A percentile compares a stretch with the other conserved stretches of the same genome.
These are phyloP conservation scores for Falcunculus frontatus DNA, from an alignment of 2,113 vertebrate genomes.

Conservation along the genomic window DNA sequence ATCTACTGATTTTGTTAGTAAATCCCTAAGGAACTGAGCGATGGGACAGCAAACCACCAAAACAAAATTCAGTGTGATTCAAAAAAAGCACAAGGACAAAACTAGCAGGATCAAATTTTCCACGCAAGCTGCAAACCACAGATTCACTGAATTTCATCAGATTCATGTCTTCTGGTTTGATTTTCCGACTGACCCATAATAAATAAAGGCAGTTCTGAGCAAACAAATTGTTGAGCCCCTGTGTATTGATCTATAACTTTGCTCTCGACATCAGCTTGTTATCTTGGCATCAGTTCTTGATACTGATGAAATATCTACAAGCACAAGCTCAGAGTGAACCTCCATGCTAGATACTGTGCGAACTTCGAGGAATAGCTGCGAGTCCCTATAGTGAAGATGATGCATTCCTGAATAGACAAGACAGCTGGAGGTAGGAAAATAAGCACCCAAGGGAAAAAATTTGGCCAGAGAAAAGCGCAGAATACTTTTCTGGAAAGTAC, in stretches of 20 bases:
- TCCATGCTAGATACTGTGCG: neutral
- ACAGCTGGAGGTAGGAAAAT: neutral
- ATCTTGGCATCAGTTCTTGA: neutral
- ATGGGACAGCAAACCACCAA: neutral
- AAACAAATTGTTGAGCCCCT: neutral
- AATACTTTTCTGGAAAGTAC: neutral
- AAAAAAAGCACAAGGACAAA: neutral
- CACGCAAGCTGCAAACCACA: neutral
- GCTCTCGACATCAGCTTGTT: neutral
- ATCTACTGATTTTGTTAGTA: neutral
- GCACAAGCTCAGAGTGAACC: neutral
- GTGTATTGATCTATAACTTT: neutral
- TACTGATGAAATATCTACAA: neutral
- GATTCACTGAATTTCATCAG: neutral
- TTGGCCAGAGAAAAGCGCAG: neutral
- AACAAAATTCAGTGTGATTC: neutral
- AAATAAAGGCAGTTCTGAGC: neutral
- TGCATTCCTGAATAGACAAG: neutral
- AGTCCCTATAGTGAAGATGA: neutral
- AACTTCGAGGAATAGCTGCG: neutral
- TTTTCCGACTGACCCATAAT: neutral
- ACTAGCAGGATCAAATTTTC: neutral
- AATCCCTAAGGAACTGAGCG: neutral
- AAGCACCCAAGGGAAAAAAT: neutral
- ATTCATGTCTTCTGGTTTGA: neutral